Evolutionary conservation across 1,140 invertebrate genomes (phyloP).

Genomic region (Aphelinus atriplicis): DNA sequence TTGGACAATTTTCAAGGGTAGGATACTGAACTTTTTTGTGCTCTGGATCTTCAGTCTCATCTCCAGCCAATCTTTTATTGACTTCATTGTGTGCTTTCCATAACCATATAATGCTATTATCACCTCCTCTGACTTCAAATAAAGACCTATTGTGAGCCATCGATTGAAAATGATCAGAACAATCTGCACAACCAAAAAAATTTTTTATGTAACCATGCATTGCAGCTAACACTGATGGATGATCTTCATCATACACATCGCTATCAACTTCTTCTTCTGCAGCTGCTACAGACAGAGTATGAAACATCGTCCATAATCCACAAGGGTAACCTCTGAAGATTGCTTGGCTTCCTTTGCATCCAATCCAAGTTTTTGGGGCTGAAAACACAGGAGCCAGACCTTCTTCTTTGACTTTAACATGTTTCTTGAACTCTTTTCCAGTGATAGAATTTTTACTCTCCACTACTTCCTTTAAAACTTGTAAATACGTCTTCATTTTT

Average conservation of each 20-base stretch:
- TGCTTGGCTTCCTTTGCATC: conserved; percentile 82
- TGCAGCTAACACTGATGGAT: conserved; percentile 77
- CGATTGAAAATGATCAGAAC: conserved; percentile 85
- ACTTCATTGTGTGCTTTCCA: conserved; percentile 96
- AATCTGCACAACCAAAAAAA: conserved; percentile 95
- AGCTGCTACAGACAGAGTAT: conserved; percentile 88
- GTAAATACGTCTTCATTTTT: conserved; percentile 73
- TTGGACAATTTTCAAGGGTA: conserved; percentile 71
- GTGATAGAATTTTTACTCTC: conserved; percentile 62
- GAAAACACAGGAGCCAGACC: conserved; percentile 68
- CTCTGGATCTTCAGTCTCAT: conserved; percentile 89
- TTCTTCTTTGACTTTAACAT: conserved; percentile 67
- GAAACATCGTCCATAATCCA: conserved; percentile 94
- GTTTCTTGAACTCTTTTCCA: conserved; percentile 69
- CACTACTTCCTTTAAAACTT: conserved; percentile 65
- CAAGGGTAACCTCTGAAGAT: conserved; percentile 91
- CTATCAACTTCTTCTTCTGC: conserved; percentile 59
- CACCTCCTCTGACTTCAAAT: conserved; percentile 73
- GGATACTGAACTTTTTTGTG: conserved; percentile 95
- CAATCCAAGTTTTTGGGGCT: conserved; percentile 76
- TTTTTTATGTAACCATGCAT: conserved; percentile 90
- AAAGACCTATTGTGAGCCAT: conserved; percentile 79
- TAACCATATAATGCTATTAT: conserved; percentile 89
- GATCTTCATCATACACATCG: conserved; percentile 64
- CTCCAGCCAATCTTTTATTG: conserved; percentile 86